Conservation (phyloP, 1,140 invertebrate species). For the Ganaspis sp. region DNA sequence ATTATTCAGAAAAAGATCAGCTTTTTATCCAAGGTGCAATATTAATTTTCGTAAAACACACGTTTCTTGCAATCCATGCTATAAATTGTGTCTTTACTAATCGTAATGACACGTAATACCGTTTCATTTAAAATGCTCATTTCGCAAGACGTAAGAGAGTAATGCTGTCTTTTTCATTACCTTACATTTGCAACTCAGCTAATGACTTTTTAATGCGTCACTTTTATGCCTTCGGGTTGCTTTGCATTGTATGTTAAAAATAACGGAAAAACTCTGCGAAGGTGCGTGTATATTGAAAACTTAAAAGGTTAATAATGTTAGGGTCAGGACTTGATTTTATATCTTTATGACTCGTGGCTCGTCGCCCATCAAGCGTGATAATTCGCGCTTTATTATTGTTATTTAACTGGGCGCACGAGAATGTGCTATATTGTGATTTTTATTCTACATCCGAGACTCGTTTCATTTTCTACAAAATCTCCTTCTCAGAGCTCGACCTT, state of each 20-base stretch:
- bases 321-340: conserved; percentile 3
- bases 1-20: background rate
- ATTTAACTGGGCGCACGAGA: conserved; percentile 3
- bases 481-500: background rate
- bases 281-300: background rate
- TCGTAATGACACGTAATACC: conserved; percentile 18
- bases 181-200: background rate
- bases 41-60: conserved; percentile 21
- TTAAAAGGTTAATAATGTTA: conserved; percentile 15
- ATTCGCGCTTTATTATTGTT: conserved; percentile 18
- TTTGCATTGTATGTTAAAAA: conserved; percentile 5
- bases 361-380: background rate
- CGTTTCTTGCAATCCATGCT: background rate
- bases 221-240: background rate
- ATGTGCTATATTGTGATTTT: background rate
- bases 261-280: background rate
- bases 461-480: background rate
- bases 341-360: background rate
- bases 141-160: background rate
- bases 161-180: background rate
- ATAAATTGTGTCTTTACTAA: conserved; percentile 9
- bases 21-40: background rate
- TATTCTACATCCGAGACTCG: conserved; percentile 4
- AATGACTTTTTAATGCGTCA: conserved; percentile 16
- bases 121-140: conserved; percentile 20